Evolutionary conservation across 1,140 invertebrate genomes (phyloP), one percentile per base, ranked within the genome.

Genomic region (Physella acuta): DNA sequence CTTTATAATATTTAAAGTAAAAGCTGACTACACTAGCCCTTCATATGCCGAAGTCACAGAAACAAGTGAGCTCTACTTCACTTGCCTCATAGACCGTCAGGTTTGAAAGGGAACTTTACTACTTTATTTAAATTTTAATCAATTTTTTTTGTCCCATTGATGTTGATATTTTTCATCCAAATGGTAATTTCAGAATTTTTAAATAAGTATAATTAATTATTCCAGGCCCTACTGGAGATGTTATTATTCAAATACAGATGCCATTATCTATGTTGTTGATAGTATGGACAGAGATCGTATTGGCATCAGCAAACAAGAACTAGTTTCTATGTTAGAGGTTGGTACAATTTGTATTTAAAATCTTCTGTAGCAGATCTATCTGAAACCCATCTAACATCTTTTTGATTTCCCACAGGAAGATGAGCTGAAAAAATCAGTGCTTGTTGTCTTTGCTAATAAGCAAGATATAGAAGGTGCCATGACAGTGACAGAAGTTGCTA

Each of bases 231-330:
- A 99, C 82, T 99, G 97, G 97, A 89, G 97, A 86, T 99, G 97
- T 89, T 99, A 99, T 86, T 99, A 98, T 86, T 96, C 95, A 64
- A 99, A 99, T 86, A 99, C 97, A 83, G 97, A 99, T 89, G 97
- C 97, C 79, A 98, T 99, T 81, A 98, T 99, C 79, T 99, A 99
- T 88, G 97, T 99, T 49, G 97, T 99, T 52, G 98, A 99, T 85
- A 98, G 96, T 64, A 96, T 95, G 73, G 98, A 99, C 86, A 91
- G 93, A 85, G 97, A 99, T 88, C 88, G 98, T 87, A 97, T 99
- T 88, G 95, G 95, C 68, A 98, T 99, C 86, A 98, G 95, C 51
- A 99, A 98, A 90, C 94, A 98, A 87, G 97, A 99, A 76, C 87
- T 99, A 62, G 89, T 97, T 70, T 93, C 94, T 77, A 99, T 99